Conservation (phyloP, 1,140 invertebrate genomes). For the Ephestia elutella region DNA sequence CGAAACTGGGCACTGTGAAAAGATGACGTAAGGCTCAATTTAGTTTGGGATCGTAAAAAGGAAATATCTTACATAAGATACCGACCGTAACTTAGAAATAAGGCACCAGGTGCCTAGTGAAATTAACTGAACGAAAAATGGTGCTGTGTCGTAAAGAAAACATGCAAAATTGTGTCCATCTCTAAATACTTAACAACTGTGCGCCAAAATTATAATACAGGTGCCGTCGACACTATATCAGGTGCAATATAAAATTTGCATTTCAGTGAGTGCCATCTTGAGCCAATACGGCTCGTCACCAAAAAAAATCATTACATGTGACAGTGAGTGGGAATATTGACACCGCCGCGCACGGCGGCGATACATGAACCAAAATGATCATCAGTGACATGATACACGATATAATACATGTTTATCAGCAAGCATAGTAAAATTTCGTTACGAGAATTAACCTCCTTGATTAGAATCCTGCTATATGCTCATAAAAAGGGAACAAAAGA, state of each 20-base stretch:
- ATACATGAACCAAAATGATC: constrained; percentile 40
- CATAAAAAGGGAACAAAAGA: constrained; percentile 66
- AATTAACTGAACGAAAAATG: constrained; percentile 66
- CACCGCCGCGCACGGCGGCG: constrained; percentile 36
- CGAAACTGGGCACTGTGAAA: not conserved
- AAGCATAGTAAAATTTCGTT: constrained; percentile 69
- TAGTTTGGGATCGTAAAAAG: not conserved
- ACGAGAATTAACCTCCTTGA: constrained; percentile 68
- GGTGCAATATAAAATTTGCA: constrained; percentile 76
- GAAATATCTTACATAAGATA: not conserved
- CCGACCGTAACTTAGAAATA: not conserved
- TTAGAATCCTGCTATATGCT: constrained; percentile 73
- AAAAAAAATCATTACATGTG: constrained; percentile 80
- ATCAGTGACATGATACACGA: constrained; percentile 37
- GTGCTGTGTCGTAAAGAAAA: constrained; percentile 72
- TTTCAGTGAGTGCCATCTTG: constrained; percentile 77
- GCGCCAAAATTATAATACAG: constrained; percentile 76
- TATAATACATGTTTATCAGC: constrained; percentile 59
- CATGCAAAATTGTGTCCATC: constrained; percentile 75
- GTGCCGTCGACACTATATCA: constrained; percentile 78
- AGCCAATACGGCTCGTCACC: constrained; percentile 40
- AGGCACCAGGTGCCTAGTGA: constrained; percentile 56
- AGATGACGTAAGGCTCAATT: not conserved
- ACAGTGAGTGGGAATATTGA: constrained; percentile 76
- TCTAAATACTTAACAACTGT: constrained; percentile 76